Percentiles rank a stretch among this genome's conserved stretches.
Conservation (phyloP, 2,113 vertebrate genomes). For the Perca schrenkii region DNA sequence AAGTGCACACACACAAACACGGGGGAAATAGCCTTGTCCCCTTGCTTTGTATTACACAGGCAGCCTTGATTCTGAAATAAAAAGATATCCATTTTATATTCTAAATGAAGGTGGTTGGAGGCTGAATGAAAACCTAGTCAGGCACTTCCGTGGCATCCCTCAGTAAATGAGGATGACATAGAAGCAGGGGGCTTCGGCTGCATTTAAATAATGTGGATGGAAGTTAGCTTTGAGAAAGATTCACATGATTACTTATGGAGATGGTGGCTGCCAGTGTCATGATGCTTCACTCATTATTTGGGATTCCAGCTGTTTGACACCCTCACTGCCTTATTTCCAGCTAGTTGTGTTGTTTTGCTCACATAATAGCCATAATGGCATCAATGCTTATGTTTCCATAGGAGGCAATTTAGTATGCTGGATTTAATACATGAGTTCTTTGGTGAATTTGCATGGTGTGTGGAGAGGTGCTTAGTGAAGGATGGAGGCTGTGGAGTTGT, state of each 20-base stretch:
- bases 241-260: background rate
- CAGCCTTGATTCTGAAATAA: background rate
- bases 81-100: background rate
- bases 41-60: background rate
- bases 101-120: background rate
- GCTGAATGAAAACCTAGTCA: background rate
- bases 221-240: background rate
- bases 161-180: background rate
- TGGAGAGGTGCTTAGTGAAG: constrained; percentile 50
- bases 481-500: constrained; percentile 51
- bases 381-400: no score
- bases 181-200: background rate
- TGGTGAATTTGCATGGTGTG: constrained; percentile 48
- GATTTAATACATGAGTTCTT: background rate
- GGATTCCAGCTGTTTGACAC: constrained; percentile 7
- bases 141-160: background rate
- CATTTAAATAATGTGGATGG: background rate
- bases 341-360: constrained; percentile 7
- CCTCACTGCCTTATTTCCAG: background rate
- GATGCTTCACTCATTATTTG: constrained; percentile 7
- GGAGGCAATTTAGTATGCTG: no score
- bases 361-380: no score
- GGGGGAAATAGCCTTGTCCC: background rate
- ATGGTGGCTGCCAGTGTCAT: background rate
- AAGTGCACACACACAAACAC: background rate